Evolutionary conservation across 2,888 invertebrate species (phyloP).

Genomic region (Anarsia innoxiella): DNA sequence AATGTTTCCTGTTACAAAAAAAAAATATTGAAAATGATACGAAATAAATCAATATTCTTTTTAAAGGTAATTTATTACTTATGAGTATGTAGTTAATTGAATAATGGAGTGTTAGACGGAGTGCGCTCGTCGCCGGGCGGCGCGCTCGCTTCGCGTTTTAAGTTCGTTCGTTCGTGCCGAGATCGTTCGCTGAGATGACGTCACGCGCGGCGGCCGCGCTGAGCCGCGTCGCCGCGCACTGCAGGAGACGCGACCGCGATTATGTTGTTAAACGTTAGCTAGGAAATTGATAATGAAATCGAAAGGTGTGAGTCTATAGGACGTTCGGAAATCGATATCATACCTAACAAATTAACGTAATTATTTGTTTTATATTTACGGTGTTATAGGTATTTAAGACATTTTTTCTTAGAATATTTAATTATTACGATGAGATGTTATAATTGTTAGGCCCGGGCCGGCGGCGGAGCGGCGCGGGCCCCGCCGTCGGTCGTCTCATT

Average conservation of each 20-base stretch:
- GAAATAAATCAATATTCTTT: slow-evolving; percentile 75
- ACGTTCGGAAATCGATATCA: slow-evolving; percentile 73
- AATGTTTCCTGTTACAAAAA: slow-evolving; percentile 77
- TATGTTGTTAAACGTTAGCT: slow-evolving; percentile 74
- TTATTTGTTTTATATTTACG: slow-evolving; percentile 75
- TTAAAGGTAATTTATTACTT: slow-evolving; percentile 74
- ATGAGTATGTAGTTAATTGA: slow-evolving; percentile 74
- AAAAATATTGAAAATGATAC: slow-evolving; percentile 75
- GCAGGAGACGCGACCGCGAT: slow-evolving; percentile 66
- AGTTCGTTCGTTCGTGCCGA: slow-evolving; percentile 59
- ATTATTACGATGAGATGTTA: slow-evolving; percentile 72
- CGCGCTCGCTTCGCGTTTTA: slow-evolving; percentile 66
- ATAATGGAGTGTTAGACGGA: slow-evolving; percentile 68
- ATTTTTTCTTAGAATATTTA: slow-evolving; percentile 75
- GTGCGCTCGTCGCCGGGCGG: slow-evolving; percentile 56
- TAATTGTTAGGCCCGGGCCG: slow-evolving; percentile 66
- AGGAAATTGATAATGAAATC: slow-evolving; percentile 75
- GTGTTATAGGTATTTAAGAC: slow-evolving; percentile 75
- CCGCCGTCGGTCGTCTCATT: slow-evolving; percentile 63
- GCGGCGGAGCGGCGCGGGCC: slow-evolving; percentile 36
- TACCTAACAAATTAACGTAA: slow-evolving; percentile 75
- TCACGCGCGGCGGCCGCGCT: slow-evolving; percentile 25
- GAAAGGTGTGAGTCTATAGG: slow-evolving; percentile 72
- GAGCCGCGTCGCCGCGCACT: slow-evolving; percentile 28
- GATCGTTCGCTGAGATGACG: slow-evolving; percentile 57